Conservation (phyloP, 2,888 invertebrate species). For the Aleiodes alternator region DNA sequence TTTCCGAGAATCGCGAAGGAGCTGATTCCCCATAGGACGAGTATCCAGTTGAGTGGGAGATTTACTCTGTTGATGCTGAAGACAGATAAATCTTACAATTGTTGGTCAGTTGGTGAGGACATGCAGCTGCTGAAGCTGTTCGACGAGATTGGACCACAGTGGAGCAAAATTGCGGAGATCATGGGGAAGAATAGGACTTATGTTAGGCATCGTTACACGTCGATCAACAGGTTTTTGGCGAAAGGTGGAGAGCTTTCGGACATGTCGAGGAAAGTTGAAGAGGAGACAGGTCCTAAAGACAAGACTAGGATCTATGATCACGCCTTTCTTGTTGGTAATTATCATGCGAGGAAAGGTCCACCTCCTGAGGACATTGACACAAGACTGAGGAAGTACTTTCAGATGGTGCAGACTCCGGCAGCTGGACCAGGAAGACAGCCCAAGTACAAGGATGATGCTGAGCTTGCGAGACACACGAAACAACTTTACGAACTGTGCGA, state of each 20-base stretch:
- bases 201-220: conserved; percentile 79
- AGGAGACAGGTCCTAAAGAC: background rate
- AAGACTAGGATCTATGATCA: background rate
- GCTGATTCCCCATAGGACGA: conserved; percentile 80
- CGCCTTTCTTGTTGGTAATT: background rate
- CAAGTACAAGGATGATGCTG: conserved; percentile 68
- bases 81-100: conserved; percentile 72
- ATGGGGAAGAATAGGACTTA: conserved; percentile 79
- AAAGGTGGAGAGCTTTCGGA: conserved; percentile 53
- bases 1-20: conserved; percentile 78
- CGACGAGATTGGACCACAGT: conserved; percentile 76
- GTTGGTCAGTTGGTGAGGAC: conserved; percentile 82
- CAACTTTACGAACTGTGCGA: conserved; percentile 73
- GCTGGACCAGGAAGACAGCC: conserved; percentile 72
- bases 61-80: conserved; percentile 77
- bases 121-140: conserved; percentile 77
- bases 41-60: conserved; percentile 79
- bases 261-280: conserved; percentile 47
- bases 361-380: conserved; percentile 57
- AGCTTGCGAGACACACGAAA: conserved; percentile 73
- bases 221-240: conserved; percentile 69
- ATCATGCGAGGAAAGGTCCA: background rate
- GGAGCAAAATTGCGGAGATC: conserved; percentile 77
- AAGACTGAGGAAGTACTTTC: conserved; percentile 64
- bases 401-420: conserved; percentile 40